A percentile compares a stretch with the other conserved stretches of the same genome.
phyloP scores from a whole-genome alignment of 2,888 invertebrate genomes.

The Seira sanloemensis region DNA sequence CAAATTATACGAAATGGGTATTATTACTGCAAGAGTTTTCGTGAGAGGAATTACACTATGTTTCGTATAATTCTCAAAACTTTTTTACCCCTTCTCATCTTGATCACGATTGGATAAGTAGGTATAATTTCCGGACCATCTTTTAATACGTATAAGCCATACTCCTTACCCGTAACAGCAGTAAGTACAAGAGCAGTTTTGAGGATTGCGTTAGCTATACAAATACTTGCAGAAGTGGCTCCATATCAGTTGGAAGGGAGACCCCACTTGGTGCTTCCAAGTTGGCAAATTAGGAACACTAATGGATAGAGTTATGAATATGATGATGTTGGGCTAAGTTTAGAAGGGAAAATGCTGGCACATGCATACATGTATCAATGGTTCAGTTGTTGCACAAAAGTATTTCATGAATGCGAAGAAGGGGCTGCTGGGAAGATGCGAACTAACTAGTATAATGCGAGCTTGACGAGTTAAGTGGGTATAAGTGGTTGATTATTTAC shows the following conservation, averaged over 20 bases:
- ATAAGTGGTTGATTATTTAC: constrained; percentile 66
- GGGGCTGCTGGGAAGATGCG: not conserved
- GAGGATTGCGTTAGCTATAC: not conserved
- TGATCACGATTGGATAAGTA: constrained; percentile 65
- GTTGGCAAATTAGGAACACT: constrained; percentile 66
- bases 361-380: not conserved
- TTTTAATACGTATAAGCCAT: not conserved
- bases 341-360: not conserved
- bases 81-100: constrained; percentile 42
- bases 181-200: not conserved
- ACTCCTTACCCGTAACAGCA: not conserved
- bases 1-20: constrained; percentile 34
- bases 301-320: constrained; percentile 32
- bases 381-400: constrained; percentile 38
- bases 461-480: constrained; percentile 65
- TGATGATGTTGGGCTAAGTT: not conserved
- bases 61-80: constrained; percentile 24
- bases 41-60: not conserved
- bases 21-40: constrained; percentile 27
- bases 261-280: constrained; percentile 61
- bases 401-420: constrained; percentile 24
- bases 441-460: constrained; percentile 52
- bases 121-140: constrained; percentile 62
- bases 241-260: not conserved
- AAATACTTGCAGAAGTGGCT: not conserved